phyloP scores from a whole-genome alignment of 2,113 vertebrate genomes.

The Myrmecobius fasciatus region DNA sequence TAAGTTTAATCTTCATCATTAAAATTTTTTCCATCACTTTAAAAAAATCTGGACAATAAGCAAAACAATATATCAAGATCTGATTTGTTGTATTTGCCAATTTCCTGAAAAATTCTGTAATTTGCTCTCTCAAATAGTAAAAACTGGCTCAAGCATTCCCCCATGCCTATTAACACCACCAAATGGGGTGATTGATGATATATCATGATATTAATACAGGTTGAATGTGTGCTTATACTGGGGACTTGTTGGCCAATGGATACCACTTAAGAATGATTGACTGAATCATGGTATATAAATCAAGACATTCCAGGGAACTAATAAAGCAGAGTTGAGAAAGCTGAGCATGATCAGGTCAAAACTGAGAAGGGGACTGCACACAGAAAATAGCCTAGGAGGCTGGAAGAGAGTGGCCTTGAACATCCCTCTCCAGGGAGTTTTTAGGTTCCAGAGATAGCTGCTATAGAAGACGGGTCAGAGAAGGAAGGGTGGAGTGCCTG shows the following conservation, averaged over 20 bases:
- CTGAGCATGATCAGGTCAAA: neutral
- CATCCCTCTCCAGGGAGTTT: neutral
- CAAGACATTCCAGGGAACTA: neutral
- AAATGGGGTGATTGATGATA: neutral
- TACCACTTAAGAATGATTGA: neutral
- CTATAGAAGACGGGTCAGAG: neutral
- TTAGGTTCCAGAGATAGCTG: neutral
- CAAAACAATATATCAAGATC: neutral
- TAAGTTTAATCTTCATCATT: neutral
- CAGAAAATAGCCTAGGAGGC: neutral
- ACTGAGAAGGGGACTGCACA: neutral
- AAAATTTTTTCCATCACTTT: neutral
- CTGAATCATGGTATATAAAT: neutral
- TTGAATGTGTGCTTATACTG: neutral
- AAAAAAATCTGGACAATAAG: neutral
- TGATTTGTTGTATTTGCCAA: neutral
- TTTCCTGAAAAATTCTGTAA: neutral
- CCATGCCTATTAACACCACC: neutral
- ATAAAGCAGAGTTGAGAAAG: neutral
- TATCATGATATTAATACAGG: neutral
- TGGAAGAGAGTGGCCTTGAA: neutral
- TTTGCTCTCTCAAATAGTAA: neutral
- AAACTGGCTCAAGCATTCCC: neutral
- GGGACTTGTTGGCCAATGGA: neutral
- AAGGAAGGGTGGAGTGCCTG: neutral